Percentiles rank a stretch among this genome's conserved stretches.
Conservation (phyloP, 2,888 invertebrate species). For the Taenaris catops region DNA sequence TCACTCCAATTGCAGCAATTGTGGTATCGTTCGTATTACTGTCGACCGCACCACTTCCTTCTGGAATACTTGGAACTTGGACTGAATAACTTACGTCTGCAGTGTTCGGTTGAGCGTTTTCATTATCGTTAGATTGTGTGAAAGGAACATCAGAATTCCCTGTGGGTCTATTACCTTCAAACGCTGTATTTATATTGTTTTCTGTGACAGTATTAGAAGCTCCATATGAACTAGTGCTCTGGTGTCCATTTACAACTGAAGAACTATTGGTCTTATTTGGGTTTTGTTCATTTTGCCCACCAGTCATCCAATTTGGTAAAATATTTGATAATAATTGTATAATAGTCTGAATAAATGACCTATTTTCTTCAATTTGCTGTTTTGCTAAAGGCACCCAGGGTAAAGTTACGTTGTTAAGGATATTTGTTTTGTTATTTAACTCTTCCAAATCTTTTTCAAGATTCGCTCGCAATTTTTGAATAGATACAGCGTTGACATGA, state of each 20-base stretch:
- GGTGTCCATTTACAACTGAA: too few relatives aligned
- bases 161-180: not conserved
- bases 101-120: not conserved
- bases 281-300: slow-evolving; percentile 6
- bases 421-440: slow-evolving; percentile 50
- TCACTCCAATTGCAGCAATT: too few relatives aligned
- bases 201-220: not conserved
- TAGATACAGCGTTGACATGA: slow-evolving; percentile 46
- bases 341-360: slow-evolving; percentile 46
- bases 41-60: not conserved
- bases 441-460: slow-evolving; percentile 53
- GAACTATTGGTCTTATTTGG: not conserved
- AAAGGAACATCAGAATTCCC: not conserved
- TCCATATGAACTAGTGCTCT: slow-evolving; percentile 1
- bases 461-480: slow-evolving; percentile 45
- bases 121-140: too few relatives aligned
- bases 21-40: not conserved
- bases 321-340: slow-evolving; percentile 48
- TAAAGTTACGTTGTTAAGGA: slow-evolving; percentile 44
- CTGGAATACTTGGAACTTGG: not conserved
- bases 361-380: slow-evolving; percentile 48
- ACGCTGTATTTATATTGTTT: slow-evolving; percentile 2
- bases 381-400: slow-evolving; percentile 46
- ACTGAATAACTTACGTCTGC: not conserved
- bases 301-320: slow-evolving; percentile 26